Evolutionary conservation across 2,888 invertebrate genomes (phyloP), one percentile per base, ranked within the genome.

Genomic region (Herminia tarsipennalis): DNA sequence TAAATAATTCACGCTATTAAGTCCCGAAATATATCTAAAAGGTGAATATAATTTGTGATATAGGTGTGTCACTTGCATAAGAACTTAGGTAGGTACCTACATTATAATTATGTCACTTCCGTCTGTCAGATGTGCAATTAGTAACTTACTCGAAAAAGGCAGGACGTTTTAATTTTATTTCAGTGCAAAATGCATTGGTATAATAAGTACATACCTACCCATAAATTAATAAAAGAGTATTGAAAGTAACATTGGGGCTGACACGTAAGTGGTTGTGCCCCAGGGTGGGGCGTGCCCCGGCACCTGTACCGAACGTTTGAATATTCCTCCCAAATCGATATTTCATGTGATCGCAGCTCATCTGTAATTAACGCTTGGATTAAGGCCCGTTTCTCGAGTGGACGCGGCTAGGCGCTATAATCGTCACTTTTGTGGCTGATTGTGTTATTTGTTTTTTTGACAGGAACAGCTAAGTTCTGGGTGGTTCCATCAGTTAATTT

Each of bases 321-420:
- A 81, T 83, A 79, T 82, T 77, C 75, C 76, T 76, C 82, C 82
- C 83, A 83, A 86, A 85, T 80, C 88, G 82, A 89, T 90, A 90
- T 86, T 86, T 90, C 85, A 88, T 85, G 72, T 81, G 84, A 80
- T 79, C 81, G 73, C 57, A 44, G 65, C 73, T 66, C 74, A 76
- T 76, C 75, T 88, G 87, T 89, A 88, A 90, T 90, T 90, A 89
- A 83, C 40, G 76, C 76, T 69, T 70, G 78, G 84, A 81, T 82
- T 81, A 78, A 81, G 79, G 76, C 77, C 74, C 67, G 68, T 63
- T 68, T 73, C 66, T 71, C 66, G 70, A 66, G 70, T 70, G 77
- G 80, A 81, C 84, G 81, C 85, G 83, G 83, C 86, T 84, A 81
- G 81, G 78, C 78, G 83, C 75, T 76, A 74, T 78, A 70, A 73